These are phyloP conservation scores for Sinelater perroti DNA, from an alignment of 2,888 invertebrate genomes.

Conservation along the genomic window DNA sequence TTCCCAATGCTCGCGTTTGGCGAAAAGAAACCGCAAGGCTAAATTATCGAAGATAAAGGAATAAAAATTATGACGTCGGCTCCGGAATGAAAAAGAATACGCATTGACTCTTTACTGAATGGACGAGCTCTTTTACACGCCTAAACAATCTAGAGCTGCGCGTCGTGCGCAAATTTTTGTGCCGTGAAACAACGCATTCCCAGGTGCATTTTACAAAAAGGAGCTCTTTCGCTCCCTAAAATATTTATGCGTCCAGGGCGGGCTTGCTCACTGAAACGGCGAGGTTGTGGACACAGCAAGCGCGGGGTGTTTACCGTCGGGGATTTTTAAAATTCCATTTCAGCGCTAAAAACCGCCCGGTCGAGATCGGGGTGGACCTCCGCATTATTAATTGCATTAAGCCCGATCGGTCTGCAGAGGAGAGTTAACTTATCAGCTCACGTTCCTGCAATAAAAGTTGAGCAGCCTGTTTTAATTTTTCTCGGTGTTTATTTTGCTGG, in stretches of 20 bases:
- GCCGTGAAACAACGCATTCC: neutral
- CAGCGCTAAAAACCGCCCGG: neutral
- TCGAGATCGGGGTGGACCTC: neutral
- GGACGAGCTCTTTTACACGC: neutral
- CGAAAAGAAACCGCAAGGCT: constrained; percentile 8
- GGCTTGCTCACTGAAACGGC: constrained; percentile 4
- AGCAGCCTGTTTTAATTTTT: constrained; percentile 9
- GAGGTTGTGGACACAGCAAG: neutral
- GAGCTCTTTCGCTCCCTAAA: constrained; percentile 4
- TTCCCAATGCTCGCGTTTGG: constrained; percentile 20
- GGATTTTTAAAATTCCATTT: too few relatives aligned
- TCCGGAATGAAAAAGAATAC: neutral
- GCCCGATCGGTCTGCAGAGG: neutral
- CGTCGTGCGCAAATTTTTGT: neutral
- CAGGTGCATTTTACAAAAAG: constrained; percentile 6
- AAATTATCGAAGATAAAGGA: constrained; percentile 27
- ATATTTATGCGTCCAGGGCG: constrained; percentile 14
- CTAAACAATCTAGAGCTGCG: neutral
- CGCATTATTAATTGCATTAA: neutral
- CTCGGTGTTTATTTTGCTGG: constrained; percentile 4
- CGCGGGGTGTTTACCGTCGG: constrained; percentile 2
- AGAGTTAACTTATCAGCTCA: constrained; percentile 7
- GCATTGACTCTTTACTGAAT: too few relatives aligned
- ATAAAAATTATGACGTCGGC: too few relatives aligned
- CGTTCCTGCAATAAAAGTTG: constrained; percentile 11